Evolutionary conservation across 1,140 invertebrate genomes (phyloP).

Genomic region (Drosophila suzukii): DNA sequence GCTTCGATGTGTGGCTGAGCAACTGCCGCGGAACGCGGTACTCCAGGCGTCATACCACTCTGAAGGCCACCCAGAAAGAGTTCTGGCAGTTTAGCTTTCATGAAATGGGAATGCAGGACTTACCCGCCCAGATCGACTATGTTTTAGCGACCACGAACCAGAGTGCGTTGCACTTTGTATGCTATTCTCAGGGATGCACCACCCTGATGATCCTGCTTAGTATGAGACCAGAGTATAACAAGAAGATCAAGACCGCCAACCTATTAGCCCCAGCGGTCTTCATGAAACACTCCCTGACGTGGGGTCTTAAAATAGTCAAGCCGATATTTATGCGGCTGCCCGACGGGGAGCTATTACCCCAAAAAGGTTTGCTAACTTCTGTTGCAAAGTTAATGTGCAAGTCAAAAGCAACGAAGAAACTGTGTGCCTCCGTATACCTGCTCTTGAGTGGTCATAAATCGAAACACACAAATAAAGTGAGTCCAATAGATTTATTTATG

Average conservation of each 20-base stretch:
- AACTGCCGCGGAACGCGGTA: constrained; percentile 89
- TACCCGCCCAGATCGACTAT: not conserved
- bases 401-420: not conserved
- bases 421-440: not conserved
- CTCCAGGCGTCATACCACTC: not conserved
- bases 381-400: not conserved
- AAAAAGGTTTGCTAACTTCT: not conserved
- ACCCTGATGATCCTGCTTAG: not conserved
- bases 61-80: not conserved
- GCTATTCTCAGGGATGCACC: not conserved
- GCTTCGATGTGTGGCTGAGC: constrained; percentile 90
- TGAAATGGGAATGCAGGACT: constrained; percentile 1
- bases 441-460: not conserved
- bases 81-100: not conserved
- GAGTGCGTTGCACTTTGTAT: not conserved
- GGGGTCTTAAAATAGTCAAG: not conserved
- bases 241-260: not conserved
- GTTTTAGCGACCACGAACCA: not conserved
- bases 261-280: not conserved
- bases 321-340: not conserved
- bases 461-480: not conserved
- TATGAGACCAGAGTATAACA: not conserved
- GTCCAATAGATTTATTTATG: too few species aligned
- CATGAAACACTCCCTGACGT: not conserved
- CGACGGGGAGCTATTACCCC: not conserved